phyloP scores from a whole-genome alignment of 2,888 invertebrate species.

The Rhingia campestris region DNA sequence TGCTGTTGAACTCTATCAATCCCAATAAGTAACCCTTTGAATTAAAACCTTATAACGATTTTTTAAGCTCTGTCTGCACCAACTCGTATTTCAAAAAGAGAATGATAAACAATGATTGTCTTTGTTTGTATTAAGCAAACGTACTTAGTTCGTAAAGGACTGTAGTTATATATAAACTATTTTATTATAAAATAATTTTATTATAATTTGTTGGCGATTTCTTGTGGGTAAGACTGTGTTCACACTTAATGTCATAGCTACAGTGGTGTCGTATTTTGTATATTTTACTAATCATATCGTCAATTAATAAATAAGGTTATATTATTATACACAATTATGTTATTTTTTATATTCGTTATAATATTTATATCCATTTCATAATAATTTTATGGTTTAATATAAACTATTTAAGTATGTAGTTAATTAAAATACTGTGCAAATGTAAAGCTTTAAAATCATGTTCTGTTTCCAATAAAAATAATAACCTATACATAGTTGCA shows the following conservation, averaged over 20 bases:
- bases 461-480: not conserved
- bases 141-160: too few relatives aligned
- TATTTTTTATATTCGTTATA: not conserved
- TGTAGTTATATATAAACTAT: too few relatives aligned
- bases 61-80: too few relatives aligned
- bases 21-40: too few relatives aligned
- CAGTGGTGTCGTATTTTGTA: not conserved
- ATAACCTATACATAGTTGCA: not conserved
- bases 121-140: too few relatives aligned
- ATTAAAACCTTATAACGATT: too few relatives aligned
- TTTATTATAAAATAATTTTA: too few relatives aligned
- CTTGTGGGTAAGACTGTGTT: constrained; percentile 12
- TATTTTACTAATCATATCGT: constrained; percentile 2
- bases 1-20: too few relatives aligned
- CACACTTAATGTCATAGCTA: not conserved
- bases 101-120: too few relatives aligned
- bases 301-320: constrained; percentile 19
- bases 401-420: not conserved
- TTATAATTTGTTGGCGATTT: not conserved
- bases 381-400: constrained; percentile 2
- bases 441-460: constrained; percentile 1
- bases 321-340: not conserved
- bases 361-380: not conserved
- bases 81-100: too few relatives aligned
- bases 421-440: not conserved